Base-by-base conservation (phyloP, 2,888 invertebrate species). In the Operophtera brumata region DNA sequence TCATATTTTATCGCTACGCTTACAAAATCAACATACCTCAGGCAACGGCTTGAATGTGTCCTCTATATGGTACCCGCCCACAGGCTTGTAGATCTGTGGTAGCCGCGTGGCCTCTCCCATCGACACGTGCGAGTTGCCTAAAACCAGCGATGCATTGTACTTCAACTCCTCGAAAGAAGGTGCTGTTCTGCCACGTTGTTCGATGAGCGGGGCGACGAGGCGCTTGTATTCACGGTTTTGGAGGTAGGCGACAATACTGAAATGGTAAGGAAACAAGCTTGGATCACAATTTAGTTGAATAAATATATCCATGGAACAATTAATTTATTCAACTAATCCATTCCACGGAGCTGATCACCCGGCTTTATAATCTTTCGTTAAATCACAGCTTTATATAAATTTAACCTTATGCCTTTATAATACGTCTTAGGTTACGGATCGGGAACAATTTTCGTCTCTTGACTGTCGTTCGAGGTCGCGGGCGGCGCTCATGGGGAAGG, bases 1-100 rank as follows among this genome's bases (percentile, higher is more conserved):
- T n/a, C n/a, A n/a, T n/a, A n/a, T n/a, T n/a, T n/a, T n/a, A n/a
- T 20, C 20, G 20, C 4, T 4, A 20, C 20, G 4, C 20, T 20
- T 20, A 20, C 20, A 20, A 3, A 11, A 34, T 34, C 1, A 3
- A 34, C 36, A 37, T 59, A 82, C 82, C 59, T 72, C 56, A 8
- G 86, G 77, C 46, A 86, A 66, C 1, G 84, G 79, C 30, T 74
- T 65, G 0, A 74, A 47, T 1, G 70, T 52, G 1, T 71, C 64
- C 5, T 78, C 67, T 20, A 86, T 78, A 45, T 86, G 84, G 43
- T 80, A 84, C 8, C 86, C 86, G 30, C 75, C 82, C 26, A 85
- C 62, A 2, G 69, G 48, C 47, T 75, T 80, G 49, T 78, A 84
- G 40, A 64, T 79, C 43, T 77, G 80, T 0, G 86, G 86, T 6